phyloP scores from a whole-genome alignment of 2,888 invertebrate species.

The Synanthedon formicaeformis region DNA sequence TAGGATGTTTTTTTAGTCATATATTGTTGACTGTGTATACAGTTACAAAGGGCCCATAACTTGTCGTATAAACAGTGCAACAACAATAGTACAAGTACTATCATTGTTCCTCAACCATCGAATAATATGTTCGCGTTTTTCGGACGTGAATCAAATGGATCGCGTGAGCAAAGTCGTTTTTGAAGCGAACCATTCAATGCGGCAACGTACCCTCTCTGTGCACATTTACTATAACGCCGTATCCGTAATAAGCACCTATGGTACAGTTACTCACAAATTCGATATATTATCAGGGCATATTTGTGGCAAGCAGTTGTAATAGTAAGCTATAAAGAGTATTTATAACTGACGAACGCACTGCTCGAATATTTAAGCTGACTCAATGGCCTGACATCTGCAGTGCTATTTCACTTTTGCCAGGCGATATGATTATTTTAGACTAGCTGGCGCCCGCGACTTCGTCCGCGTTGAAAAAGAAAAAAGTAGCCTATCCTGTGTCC shows the following conservation, averaged over 20 bases:
- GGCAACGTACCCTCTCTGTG: constrained; percentile 22
- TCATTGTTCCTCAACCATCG: neutral
- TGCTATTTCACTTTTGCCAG: too few species aligned
- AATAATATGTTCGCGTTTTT: constrained; percentile 11
- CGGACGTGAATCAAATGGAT: constrained; percentile 30
- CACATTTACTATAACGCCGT: constrained; percentile 6
- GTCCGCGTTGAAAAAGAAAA: too few species aligned
- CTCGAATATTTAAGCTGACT: too few species aligned
- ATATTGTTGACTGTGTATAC: too few species aligned
- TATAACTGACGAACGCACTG: too few species aligned
- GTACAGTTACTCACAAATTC: neutral
- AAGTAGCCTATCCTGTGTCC: too few species aligned
- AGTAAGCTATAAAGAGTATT: too few species aligned
- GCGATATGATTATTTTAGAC: too few species aligned
- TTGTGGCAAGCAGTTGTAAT: neutral
- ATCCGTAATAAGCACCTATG: neutral
- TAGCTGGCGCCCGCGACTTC: too few species aligned
- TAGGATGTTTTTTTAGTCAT: too few species aligned
- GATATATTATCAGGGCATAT: neutral
- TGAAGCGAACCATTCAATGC: constrained; percentile 29
- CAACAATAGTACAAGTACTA: neutral
- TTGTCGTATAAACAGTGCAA: neutral
- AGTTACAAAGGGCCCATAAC: too few species aligned
- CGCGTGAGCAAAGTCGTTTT: constrained; percentile 52
- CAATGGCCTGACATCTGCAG: too few species aligned